Evolutionary conservation across 2,797 vertebrate genomes (phyloP).

Genomic region (Hyperoplus immaculatus): DNA sequence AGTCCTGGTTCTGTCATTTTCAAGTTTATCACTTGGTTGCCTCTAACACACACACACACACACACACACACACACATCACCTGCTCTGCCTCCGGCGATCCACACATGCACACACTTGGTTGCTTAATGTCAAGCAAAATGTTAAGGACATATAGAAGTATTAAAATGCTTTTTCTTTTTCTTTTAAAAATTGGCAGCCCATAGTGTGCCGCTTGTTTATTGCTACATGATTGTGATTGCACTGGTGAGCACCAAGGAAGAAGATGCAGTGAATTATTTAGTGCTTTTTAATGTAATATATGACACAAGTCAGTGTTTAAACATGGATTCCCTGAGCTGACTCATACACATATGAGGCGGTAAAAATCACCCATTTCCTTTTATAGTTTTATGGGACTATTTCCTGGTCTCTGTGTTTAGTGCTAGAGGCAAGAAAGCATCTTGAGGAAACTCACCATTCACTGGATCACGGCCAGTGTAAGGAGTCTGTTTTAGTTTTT

Average conservation of each 20-base stretch:
- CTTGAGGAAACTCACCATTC: constrained; percentile 30
- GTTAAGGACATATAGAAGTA: constrained; percentile 26
- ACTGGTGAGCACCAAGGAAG: constrained; percentile 20
- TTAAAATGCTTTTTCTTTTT: constrained; percentile 25
- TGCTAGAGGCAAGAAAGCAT: constrained; percentile 25
- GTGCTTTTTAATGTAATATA: constrained; percentile 48
- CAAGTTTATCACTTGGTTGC: constrained; percentile 1
- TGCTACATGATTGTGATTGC: constrained; percentile 14
- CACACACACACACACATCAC: constrained; percentile 22
- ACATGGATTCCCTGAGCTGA: constrained; percentile 29
- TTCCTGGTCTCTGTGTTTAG: constrained; percentile 25
- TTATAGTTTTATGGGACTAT: constrained; percentile 28
- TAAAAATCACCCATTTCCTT: constrained; percentile 39
- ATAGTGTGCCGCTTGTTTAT: constrained; percentile 4
- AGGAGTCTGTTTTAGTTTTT: constrained; percentile 9
- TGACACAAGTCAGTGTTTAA: constrained; percentile 48
- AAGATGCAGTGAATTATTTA: constrained; percentile 9
- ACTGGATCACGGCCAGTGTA: constrained; percentile 17
- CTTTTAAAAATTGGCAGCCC: constrained; percentile 4
- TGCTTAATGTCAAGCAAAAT: constrained; percentile 58
- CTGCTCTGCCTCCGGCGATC: constrained; percentile 46
- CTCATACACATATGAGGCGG: background rate
- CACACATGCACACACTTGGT: background rate
- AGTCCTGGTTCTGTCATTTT: constrained; percentile 34
- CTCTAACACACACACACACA: background rate